These are phyloP conservation scores for Opisthocomus hoazin DNA, from an alignment of 2,113 vertebrate species.

Conservation along the genomic window DNA sequence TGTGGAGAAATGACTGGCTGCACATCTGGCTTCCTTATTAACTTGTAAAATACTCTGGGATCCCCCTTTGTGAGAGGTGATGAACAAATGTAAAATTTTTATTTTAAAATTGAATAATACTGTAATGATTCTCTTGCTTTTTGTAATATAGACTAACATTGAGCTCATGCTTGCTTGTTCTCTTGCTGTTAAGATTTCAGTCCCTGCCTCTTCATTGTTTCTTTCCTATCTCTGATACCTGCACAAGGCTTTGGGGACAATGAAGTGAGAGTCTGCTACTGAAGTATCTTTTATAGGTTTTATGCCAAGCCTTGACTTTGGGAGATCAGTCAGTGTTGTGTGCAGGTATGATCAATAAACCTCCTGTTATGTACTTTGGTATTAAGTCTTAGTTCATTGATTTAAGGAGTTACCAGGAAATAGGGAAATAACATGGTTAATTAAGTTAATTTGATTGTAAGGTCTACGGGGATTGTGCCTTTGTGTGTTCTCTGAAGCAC, in stretches of 20 bases:
- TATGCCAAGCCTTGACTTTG: not conserved
- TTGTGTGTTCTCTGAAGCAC: not conserved
- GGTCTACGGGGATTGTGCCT: not conserved
- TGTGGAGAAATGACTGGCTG: not conserved
- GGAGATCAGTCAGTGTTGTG: not conserved
- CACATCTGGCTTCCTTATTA: not conserved
- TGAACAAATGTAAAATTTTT: not conserved
- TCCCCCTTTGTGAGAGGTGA: not conserved
- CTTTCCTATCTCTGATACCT: not conserved
- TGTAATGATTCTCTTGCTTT: not conserved
- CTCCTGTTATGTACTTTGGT: slow-evolving; percentile 9
- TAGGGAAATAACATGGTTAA: slow-evolving; percentile 45
- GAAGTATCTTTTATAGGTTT: not conserved
- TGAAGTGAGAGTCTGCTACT: not conserved
- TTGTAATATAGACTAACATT: not conserved
- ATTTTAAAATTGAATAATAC: not conserved
- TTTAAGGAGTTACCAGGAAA: slow-evolving; percentile 31
- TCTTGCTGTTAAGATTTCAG: not conserved
- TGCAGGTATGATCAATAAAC: slow-evolving; percentile 32
- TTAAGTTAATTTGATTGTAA: slow-evolving; percentile 45
- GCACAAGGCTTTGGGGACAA: not conserved
- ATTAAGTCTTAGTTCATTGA: slow-evolving; percentile 27
- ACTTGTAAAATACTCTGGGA: not conserved
- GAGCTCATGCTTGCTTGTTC: not conserved
- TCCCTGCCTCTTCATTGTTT: not conserved